Conservation (phyloP, 2,113 vertebrate species). For the Larimichthys crocea region DNA sequence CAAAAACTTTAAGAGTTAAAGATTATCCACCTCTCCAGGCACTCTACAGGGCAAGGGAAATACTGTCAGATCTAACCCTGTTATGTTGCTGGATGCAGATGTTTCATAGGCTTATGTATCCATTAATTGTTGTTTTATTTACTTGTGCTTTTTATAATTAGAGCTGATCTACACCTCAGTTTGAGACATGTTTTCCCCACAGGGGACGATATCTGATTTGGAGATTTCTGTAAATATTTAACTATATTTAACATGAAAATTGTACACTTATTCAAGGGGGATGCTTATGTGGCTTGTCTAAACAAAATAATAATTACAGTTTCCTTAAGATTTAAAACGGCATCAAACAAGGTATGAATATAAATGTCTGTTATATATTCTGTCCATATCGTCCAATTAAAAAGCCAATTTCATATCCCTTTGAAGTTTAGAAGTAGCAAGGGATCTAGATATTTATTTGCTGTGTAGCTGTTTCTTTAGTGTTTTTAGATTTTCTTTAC, state of each 20-base stretch:
- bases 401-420: not conserved
- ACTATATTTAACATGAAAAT: not conserved
- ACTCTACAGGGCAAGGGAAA: too few relatives aligned
- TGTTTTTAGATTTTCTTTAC: not conserved
- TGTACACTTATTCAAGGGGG: not conserved
- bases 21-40: too few relatives aligned
- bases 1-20: too few relatives aligned
- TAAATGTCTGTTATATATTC: not conserved
- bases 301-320: not conserved
- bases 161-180: not conserved
- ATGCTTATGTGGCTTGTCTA: not conserved
- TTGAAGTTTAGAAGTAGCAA: not conserved
- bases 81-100: not conserved
- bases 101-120: not conserved
- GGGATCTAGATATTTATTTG: not conserved
- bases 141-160: not conserved
- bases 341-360: not conserved
- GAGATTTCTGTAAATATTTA: not conserved
- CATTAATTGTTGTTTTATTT: not conserved
- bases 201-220: not conserved
- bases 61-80: not conserved
- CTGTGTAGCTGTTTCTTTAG: not conserved
- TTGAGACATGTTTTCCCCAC: not conserved
- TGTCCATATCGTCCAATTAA: not conserved
- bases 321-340: not conserved